These are phyloP conservation scores for Scaptomyza hsui DNA, from an alignment of 1,140 invertebrate genomes.

Conservation along the genomic window DNA sequence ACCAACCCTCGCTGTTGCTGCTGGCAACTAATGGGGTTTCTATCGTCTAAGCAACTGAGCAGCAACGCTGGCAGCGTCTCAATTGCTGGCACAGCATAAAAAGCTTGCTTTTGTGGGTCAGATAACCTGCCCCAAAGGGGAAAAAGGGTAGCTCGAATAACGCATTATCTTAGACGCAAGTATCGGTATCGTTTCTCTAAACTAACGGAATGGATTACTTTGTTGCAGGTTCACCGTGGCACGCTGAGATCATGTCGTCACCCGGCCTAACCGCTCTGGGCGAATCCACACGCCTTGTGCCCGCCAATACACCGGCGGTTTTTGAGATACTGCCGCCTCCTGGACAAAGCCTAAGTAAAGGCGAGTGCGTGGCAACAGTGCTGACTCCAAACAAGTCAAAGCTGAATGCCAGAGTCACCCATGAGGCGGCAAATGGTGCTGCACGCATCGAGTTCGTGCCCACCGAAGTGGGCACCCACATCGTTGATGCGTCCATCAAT, in stretches of 20 bases:
- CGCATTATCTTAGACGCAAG: neutral
- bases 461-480: constrained; percentile 95
- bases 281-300: constrained; percentile 93
- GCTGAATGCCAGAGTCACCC: constrained; percentile 88
- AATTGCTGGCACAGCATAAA: constrained; percentile 2
- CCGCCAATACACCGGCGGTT: constrained; percentile 92
- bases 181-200: neutral
- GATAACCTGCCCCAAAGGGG: neutral
- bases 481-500: constrained; percentile 93
- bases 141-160: neutral
- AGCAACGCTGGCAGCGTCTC: neutral
- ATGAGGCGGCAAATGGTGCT: constrained; percentile 88
- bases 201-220: constrained; percentile 29
- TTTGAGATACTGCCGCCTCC: constrained; percentile 90
- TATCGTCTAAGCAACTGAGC: neutral
- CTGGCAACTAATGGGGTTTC: neutral
- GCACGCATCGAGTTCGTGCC: constrained; percentile 96
- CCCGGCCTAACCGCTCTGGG: constrained; percentile 89
- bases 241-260: constrained; percentile 92
- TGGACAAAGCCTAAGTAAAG: constrained; percentile 83
- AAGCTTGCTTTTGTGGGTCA: constrained; percentile 20
- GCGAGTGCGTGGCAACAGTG: constrained; percentile 85
- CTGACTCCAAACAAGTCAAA: constrained; percentile 85
- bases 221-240: constrained; percentile 93
- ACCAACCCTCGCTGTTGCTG: neutral